Evolutionary conservation across 2,113 vertebrate species (phyloP), one percentile per base, ranked within the genome.

Genomic region (Pagrus major): DNA sequence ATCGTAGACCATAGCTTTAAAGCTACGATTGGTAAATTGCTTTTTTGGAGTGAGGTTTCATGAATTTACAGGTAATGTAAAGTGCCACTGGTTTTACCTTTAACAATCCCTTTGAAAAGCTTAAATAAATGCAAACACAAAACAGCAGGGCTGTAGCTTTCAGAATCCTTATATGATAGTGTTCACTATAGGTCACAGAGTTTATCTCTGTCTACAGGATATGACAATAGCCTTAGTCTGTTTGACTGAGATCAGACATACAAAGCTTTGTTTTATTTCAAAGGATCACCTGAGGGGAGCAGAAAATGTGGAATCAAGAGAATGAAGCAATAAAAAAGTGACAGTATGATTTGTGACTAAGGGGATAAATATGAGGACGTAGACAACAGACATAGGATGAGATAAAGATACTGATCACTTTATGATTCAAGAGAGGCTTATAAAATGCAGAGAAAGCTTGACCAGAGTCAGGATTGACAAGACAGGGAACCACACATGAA

Each of bases 341-440:
- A 79, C 72, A 83, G 60, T 47, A 33, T 84, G 81, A 89, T 91
- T 81, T 84, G 82, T 80, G 78, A 70, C 72, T 27, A 56, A 70
- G 77, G 47, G 31, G 71, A 82, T 84, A 71, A 89, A 81, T 54
- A 55, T 2, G 15, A 46, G 41, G 41, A 71, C 10, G 7, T 33
- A 55, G 68, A 80, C 29, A 4, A 16, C 51, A 55, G 84, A 61
- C 33, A 27, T 55, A 18, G 21, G 39, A 70, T 21, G 47, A 69
- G 37, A 71, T 25, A 8, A 49, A 84, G 87, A 90, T 86, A 86
- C 5, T 1, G 73, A 91, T 91, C 86, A 21, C 33, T 76, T 89
- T 67, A 75, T 71, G 86, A 92, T 77, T 75, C 58, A 12, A 75
- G 41, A 78, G 66, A 83, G 69, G 78, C 68, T 84, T 27, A 15